A percentile compares a stretch with the other conserved stretches of the same genome.
Conservation (phyloP, 2,797 vertebrate genomes). For the Diplodus sargus region DNA sequence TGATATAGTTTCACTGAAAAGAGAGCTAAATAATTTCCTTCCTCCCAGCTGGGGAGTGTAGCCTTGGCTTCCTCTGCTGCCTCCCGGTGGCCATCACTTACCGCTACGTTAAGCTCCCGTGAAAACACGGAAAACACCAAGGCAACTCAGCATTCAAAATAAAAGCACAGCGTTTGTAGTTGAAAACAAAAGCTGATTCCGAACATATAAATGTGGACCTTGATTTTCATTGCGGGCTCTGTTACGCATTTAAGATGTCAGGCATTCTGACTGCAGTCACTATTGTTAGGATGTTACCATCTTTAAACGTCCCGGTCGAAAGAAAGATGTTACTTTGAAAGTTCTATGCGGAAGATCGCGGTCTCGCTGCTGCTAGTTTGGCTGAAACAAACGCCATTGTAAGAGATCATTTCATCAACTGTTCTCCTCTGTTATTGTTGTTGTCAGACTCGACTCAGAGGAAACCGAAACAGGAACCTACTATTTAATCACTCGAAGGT, state of each 20-base stretch:
- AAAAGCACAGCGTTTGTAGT: slow-evolving; percentile 8
- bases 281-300: fast-evolving
- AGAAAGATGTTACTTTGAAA: slow-evolving; percentile 49
- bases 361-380: neutral
- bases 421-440: slow-evolving; percentile 5
- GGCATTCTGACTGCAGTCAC: fast-evolving
- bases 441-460: neutral
- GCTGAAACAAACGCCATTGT: neutral
- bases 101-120: slow-evolving; percentile 4
- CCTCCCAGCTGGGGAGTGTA: neutral
- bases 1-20: neutral
- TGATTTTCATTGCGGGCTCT: fast-evolving
- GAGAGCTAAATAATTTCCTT: neutral
- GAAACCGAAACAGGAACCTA: neutral
- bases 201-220: fast-evolving
- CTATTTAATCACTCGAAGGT: neutral
- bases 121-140: neutral
- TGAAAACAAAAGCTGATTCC: fast-evolving
- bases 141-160: slow-evolving; percentile 34
- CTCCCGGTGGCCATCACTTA: slow-evolving; percentile 10
- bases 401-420: neutral
- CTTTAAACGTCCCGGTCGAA: neutral
- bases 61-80: neutral
- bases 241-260: fast-evolving
- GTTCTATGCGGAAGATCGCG: neutral